Base-by-base conservation (phyloP, 2,888 invertebrate species). In the Idaea dimidiata region DNA sequence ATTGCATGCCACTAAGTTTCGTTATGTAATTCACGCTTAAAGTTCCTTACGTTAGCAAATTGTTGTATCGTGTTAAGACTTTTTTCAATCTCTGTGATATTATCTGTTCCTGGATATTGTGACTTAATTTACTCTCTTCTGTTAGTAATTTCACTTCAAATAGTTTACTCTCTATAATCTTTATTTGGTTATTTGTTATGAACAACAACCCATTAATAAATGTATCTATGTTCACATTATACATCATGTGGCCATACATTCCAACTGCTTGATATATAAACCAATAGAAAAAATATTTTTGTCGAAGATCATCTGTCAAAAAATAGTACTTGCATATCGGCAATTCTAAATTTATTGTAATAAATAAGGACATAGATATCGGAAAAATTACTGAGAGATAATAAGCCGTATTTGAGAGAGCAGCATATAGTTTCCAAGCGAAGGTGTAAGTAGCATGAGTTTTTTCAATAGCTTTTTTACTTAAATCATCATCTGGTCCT, bases 261-360 rank as follows among this genome's bases (percentile, higher is more conserved):
- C 87, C 86, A 16, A 82, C 57, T 1, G 83, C 74, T 69, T 89
- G 89, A 64, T 88, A 91, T 33, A 84, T 57, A 33, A 74, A 87
- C 75, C 74, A 84, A 62, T 76, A 73, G 17, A 67, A 31, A 65
- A 83, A 88, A 74, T 85, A 83, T 1, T 72, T 70, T 5, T 77
- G 66, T 18, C 84, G 73, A 4, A 73, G 24, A 58, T 85, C 78
- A 14, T 84, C 81, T 18, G 72, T 78, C 60, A 91, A 73, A 68
- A 91, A 91, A 71, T 86, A 87, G 72, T 88, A 91, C 69, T 83
- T 81, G 68, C 85, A 87, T 66, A 90, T 75, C 1, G 90, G 89
- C 60, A 90, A 73, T 58, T 82, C 78, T 17, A 82, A 59, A 14
- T 75, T 66, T 2, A 75, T 75, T 17, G 73, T 72, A 33, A 78